Evolutionary conservation across 2,888 invertebrate genomes (phyloP).

Genomic region (Pterostichus niger): DNA sequence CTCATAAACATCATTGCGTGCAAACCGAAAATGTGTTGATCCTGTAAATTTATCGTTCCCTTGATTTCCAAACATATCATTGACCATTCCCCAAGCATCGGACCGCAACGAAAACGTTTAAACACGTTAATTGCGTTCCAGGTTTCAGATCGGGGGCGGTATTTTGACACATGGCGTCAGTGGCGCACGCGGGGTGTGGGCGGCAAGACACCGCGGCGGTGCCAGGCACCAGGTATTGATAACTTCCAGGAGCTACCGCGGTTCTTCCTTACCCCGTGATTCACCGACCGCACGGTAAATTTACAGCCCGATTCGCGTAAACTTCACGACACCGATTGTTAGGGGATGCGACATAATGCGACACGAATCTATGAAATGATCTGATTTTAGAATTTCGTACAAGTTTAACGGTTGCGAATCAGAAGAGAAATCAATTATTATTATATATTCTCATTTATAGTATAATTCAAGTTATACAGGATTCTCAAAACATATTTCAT

Average conservation of each 20-base stretch:
- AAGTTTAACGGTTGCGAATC: too few species aligned
- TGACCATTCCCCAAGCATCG: conserved; percentile 65
- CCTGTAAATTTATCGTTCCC: conserved; percentile 22
- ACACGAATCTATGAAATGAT: not conserved
- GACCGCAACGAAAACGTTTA: conserved; percentile 72
- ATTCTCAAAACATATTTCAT: too few species aligned
- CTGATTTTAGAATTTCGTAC: not conserved
- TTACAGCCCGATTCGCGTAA: conserved; percentile 2
- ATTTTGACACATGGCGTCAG: not conserved
- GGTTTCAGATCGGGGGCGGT: conserved; percentile 30
- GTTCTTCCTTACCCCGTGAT: not conserved
- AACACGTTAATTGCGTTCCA: conserved; percentile 72
- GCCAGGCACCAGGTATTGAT: conserved; percentile 76
- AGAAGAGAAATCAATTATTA: too few species aligned
- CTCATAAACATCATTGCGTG: conserved; percentile 19
- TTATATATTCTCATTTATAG: too few species aligned
- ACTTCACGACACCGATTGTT: conserved; percentile 34
- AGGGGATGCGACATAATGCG: conserved; percentile 43
- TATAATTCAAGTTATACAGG: too few species aligned
- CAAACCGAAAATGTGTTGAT: conserved; percentile 33
- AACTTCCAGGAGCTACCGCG: not conserved
- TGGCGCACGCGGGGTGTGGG: not conserved
- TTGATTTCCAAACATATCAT: conserved; percentile 58
- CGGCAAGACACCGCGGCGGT: conserved; percentile 70
- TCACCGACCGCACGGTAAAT: not conserved